A percentile compares a stretch with the other conserved stretches of the same genome.
Evolutionary conservation across 2,113 vertebrate species (phyloP).

Genomic region (Pygoscelis adeliae): DNA sequence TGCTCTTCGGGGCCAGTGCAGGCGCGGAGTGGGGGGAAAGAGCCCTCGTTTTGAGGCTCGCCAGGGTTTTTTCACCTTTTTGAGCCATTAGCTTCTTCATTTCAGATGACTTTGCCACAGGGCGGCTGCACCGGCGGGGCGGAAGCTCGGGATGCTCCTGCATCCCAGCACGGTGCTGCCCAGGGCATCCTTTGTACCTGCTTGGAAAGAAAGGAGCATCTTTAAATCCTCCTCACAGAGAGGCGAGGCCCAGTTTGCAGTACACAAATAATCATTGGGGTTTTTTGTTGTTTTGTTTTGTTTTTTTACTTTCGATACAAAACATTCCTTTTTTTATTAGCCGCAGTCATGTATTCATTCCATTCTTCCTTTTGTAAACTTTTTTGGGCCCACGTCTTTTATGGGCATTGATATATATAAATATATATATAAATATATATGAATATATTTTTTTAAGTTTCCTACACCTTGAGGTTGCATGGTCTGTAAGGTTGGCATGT

Average conservation of each 20-base stretch:
- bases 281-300: neutral
- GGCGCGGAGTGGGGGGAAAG: neutral
- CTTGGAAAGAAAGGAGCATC: constrained; percentile 38
- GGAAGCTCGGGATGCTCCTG: neutral
- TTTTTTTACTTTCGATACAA: constrained; percentile 15
- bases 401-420: constrained; percentile 81
- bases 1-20: fast-evolving
- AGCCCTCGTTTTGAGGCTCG: neutral
- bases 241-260: constrained; percentile 33
- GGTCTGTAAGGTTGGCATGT: constrained; percentile 86
- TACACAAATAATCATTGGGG: neutral
- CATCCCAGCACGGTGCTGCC: neutral
- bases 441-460: constrained; percentile 83
- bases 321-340: constrained; percentile 78
- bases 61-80: neutral
- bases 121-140: fast-evolving
- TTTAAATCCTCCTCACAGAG: neutral
- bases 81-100: constrained; percentile 21
- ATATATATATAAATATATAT: constrained; percentile 81
- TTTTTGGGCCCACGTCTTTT: constrained; percentile 75
- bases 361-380: constrained; percentile 80
- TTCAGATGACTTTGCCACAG: neutral
- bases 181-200: neutral
- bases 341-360: constrained; percentile 75
- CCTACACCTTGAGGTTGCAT: constrained; percentile 85